phyloP scores from a whole-genome alignment of 1,140 invertebrate species.

The Drosophila punjabiensis region DNA sequence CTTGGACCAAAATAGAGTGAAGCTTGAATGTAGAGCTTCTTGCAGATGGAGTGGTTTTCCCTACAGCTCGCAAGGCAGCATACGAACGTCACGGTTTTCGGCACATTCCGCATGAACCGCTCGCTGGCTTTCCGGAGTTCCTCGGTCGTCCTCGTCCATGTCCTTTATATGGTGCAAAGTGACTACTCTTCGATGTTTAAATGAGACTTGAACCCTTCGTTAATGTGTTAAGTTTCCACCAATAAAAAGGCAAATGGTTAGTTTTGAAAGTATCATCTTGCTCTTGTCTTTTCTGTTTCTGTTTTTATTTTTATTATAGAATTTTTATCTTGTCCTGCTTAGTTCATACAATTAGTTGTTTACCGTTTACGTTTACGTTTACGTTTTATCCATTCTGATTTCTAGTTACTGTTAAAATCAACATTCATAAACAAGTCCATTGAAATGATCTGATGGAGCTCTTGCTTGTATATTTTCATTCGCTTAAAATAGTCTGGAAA shows the following conservation, averaged over 20 bases:
- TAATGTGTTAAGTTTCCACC: neutral
- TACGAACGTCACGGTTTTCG: constrained; percentile 33
- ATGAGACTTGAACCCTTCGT: neutral
- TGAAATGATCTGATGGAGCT: constrained; percentile 72
- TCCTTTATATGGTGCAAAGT: constrained; percentile 49
- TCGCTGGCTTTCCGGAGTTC: constrained; percentile 17
- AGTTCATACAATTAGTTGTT: constrained; percentile 65
- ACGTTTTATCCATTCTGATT: constrained; percentile 54
- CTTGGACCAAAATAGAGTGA: no score
- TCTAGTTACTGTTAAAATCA: constrained; percentile 76
- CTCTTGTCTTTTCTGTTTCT: constrained; percentile 61
- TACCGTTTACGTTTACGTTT: constrained; percentile 31
- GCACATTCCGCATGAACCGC: constrained; percentile 28
- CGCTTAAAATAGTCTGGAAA: constrained; percentile 53
- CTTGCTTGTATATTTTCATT: constrained; percentile 41
- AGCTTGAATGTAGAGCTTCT: neutral
- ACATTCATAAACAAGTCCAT: constrained; percentile 74
- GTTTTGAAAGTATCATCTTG: constrained; percentile 74
- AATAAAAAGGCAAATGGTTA: constrained; percentile 29
- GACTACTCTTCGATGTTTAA: constrained; percentile 37
- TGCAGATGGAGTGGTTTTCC: constrained; percentile 42
- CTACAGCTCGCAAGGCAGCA: constrained; percentile 47
- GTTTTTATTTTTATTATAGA: constrained; percentile 71
- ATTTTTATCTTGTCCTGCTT: constrained; percentile 73
- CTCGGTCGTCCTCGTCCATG: constrained; percentile 21